Conservation (phyloP, 1,140 invertebrate species). For the Diplogasteroides magnus region DNA sequence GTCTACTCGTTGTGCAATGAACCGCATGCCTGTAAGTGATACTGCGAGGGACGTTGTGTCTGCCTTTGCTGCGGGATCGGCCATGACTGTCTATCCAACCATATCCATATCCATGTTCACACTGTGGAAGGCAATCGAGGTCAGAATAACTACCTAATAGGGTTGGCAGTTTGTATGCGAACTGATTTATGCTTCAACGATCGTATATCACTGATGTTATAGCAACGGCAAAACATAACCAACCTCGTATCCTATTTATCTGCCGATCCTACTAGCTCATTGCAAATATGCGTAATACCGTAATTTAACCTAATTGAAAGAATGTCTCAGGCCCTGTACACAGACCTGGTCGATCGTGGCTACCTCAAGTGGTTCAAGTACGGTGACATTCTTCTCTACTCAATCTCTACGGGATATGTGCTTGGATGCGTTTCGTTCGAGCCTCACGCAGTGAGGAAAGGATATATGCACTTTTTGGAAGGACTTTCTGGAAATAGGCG, state of each 20-base stretch:
- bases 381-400: conserved; percentile 45
- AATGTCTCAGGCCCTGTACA: conserved; percentile 33
- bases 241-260: no score
- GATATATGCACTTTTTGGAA: conserved; percentile 44
- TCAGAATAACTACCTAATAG: no score
- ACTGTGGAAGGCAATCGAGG: conserved; percentile 52
- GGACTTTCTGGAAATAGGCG: conserved; percentile 45
- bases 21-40: conserved; percentile 3
- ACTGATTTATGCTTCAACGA: no score
- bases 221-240: background rate
- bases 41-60: conserved; percentile 19
- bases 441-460: conserved; percentile 44
- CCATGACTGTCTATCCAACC: conserved; percentile 41
- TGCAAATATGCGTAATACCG: background rate
- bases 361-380: conserved; percentile 38
- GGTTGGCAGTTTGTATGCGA: no score
- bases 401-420: conserved; percentile 42
- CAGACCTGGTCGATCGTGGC: conserved; percentile 33
- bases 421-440: conserved; percentile 43
- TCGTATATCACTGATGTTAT: background rate
- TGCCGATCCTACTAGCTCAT: background rate
- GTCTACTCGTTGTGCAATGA: conserved; percentile 13
- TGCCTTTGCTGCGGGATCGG: conserved; percentile 12
- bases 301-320: conserved; percentile 2
- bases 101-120: conserved; percentile 46